phyloP scores from a whole-genome alignment of 2,797 vertebrate genomes.

The Alca torda region DNA sequence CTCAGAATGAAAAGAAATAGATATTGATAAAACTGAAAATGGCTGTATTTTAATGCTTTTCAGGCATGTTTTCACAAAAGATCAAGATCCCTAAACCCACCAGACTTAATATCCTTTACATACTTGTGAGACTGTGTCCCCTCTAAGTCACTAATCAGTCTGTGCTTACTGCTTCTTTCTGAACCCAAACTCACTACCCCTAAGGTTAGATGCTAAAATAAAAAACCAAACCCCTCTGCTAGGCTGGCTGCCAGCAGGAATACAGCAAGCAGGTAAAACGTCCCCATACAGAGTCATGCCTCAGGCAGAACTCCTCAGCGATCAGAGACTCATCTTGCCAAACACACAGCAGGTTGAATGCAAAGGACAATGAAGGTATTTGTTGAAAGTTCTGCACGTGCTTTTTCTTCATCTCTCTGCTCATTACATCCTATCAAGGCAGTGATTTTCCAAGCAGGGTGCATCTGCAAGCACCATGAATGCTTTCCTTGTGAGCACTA shows the following conservation, averaged over 20 bases:
- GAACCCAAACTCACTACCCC: background rate
- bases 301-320: background rate
- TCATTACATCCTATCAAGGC: background rate
- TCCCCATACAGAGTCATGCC: background rate
- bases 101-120: background rate
- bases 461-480: background rate
- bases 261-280: too few species aligned
- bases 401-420: background rate
- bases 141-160: background rate
- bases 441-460: background rate
- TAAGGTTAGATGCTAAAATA: background rate
- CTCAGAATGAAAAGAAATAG: background rate
- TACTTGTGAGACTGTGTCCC: background rate
- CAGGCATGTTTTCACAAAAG: accelerated
- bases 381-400: background rate
- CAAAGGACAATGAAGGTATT: background rate
- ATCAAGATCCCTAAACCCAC: background rate
- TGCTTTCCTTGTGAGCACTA: background rate
- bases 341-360: background rate
- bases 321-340: background rate
- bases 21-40: background rate
- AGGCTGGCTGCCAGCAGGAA: background rate
- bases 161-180: background rate
- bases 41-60: background rate
- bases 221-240: background rate